phyloP scores from a whole-genome alignment of 2,797 vertebrate species.

The Paedocypris micromegethes region DNA sequence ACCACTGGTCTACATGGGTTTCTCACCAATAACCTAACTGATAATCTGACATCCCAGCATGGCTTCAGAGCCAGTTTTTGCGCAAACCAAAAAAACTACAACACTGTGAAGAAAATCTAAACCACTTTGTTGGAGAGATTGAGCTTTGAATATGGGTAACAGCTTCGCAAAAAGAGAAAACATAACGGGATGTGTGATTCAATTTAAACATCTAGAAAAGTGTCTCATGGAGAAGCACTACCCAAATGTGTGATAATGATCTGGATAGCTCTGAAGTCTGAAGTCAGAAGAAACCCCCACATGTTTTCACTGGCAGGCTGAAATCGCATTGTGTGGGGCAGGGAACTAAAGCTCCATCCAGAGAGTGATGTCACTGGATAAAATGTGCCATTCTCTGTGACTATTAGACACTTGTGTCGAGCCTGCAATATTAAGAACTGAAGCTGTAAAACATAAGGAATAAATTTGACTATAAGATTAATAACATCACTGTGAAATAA shows the following conservation, averaged over 20 bases:
- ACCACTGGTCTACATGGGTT: too few relatives aligned
- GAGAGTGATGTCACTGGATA: constrained; percentile 13
- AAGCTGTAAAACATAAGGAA: background rate
- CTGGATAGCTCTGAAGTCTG: constrained; percentile 33
- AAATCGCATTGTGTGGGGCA: constrained; percentile 25
- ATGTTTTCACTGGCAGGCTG: constrained; percentile 29
- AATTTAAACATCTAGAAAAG: constrained; percentile 33
- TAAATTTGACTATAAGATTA: background rate
- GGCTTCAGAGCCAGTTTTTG: too few relatives aligned
- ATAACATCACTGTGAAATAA: too few relatives aligned
- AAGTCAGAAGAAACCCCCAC: constrained; percentile 29
- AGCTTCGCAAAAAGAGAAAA: constrained; percentile 21
- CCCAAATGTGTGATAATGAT: constrained; percentile 18
- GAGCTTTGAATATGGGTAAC: background rate
- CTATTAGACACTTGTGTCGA: constrained; percentile 13
- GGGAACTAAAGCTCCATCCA: constrained; percentile 22
- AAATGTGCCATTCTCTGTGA: constrained; percentile 14
- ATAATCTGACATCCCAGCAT: too few relatives aligned
- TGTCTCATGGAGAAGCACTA: constrained; percentile 22
- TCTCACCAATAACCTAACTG: too few relatives aligned
- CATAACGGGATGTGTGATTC: constrained; percentile 47
- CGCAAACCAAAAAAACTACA: too few relatives aligned
- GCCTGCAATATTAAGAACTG: background rate
- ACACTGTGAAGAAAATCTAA: too few relatives aligned
- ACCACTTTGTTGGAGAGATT: too few relatives aligned